phyloP scores from a whole-genome alignment of 2,113 vertebrate species.

The Stigmatopora nigra region DNA sequence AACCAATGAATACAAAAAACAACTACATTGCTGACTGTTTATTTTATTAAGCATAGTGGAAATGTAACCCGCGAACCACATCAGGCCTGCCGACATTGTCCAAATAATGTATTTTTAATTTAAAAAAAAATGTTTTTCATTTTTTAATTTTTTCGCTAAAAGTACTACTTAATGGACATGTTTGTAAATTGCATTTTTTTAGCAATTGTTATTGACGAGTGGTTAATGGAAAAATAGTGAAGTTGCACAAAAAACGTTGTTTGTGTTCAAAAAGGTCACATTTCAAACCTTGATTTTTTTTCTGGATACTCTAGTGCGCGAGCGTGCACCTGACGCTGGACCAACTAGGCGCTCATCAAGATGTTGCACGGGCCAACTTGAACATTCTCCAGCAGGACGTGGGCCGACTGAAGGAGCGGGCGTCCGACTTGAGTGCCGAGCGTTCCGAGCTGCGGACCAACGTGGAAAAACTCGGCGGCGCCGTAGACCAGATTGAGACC shows the following conservation, averaged over 20 bases:
- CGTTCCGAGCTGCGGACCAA: slow-evolving; percentile 69
- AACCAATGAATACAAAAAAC: background rate
- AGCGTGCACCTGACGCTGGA: slow-evolving; percentile 67
- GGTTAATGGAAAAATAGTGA: too few relatives aligned
- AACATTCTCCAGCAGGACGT: slow-evolving; percentile 73
- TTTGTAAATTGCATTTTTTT: background rate
- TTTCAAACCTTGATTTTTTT: background rate
- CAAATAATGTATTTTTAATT: too few relatives aligned
- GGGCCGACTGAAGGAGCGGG: slow-evolving; percentile 68
- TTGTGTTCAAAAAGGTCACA: too few relatives aligned
- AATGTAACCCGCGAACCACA: too few relatives aligned
- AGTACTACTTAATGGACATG: background rate
- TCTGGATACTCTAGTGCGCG: slow-evolving; percentile 70
- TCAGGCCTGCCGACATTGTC: too few relatives aligned
- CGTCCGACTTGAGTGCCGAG: slow-evolving; percentile 60
- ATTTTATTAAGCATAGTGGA: background rate
- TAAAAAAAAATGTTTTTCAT: too few relatives aligned
- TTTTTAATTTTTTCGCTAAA: too few relatives aligned
- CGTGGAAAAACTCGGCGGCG: slow-evolving; percentile 65
- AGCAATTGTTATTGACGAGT: too few relatives aligned
- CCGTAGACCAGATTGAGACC: slow-evolving; percentile 70
- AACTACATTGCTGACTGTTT: background rate
- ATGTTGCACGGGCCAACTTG: slow-evolving; percentile 59
- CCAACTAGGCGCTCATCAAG: slow-evolving; percentile 59
- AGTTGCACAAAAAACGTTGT: too few relatives aligned